phyloP scores from a whole-genome alignment of 2,797 vertebrate species.

The Lepidocolaptes lacrymiger region DNA sequence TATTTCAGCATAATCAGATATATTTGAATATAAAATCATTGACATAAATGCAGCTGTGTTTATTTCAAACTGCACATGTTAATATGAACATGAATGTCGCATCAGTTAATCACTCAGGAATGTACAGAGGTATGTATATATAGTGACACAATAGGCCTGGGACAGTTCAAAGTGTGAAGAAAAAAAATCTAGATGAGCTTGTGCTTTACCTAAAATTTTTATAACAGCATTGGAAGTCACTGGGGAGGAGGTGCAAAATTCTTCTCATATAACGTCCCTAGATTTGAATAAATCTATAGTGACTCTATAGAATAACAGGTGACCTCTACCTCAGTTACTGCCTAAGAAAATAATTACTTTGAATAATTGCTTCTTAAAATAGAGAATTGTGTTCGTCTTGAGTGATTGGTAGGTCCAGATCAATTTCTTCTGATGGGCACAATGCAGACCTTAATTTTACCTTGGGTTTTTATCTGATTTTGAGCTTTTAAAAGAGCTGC shows the following conservation, averaged over 20 bases:
- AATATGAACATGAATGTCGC: constrained; percentile 59
- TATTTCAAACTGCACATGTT: constrained; percentile 57
- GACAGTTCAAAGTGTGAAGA: not conserved
- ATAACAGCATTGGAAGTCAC: not conserved
- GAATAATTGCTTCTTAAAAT: constrained; percentile 31
- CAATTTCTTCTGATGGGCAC: not conserved
- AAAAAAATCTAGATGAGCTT: not conserved
- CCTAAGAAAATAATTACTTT: constrained; percentile 40
- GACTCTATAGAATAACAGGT: not conserved
- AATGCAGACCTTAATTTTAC: not conserved
- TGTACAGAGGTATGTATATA: not conserved
- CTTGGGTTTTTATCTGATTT: not conserved
- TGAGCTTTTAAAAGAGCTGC: not conserved
- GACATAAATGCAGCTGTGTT: constrained; percentile 71
- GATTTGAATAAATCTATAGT: not conserved
- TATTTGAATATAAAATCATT: constrained; percentile 70
- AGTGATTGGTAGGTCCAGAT: not conserved
- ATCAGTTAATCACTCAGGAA: constrained; percentile 1
- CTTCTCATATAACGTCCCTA: not conserved
- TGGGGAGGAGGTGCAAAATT: not conserved
- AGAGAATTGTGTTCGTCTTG: not conserved
- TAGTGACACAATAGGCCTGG: not conserved
- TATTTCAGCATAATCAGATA: constrained; percentile 72
- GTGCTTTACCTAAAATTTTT: not conserved
- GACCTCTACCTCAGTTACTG: constrained; percentile 17